Evolutionary conservation across 2,797 vertebrate genomes (phyloP), one percentile per base, ranked within the genome.

Genomic region (Rhynchonycteris naso): DNA sequence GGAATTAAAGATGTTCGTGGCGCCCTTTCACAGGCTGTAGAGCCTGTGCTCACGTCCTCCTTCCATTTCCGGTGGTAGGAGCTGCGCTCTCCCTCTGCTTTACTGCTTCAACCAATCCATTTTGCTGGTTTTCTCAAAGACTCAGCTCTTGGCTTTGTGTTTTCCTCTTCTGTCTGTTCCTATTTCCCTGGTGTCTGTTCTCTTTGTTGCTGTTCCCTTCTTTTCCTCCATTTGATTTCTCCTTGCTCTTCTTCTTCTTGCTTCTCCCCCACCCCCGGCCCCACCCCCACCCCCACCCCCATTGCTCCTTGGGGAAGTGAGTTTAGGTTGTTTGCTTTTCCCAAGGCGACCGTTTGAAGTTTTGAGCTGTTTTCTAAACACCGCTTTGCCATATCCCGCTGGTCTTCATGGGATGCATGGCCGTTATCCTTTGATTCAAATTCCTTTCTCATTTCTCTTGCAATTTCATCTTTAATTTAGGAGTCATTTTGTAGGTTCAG

Each of bases 401-500:
- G 7, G 35, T 47, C 63, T 35, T 30, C 50, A 19, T 5, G 30
- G 3, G 74, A 18, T 43, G 10, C 3, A 1, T 75, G 16, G 63
- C 30, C 47, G 14, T 22, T 8, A 2, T 33, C 58, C 50, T 54
- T 66, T n/a, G 30, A 3, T 66, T 58, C 38, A 16, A 52, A 66
- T 66, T 85, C 6, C 38, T 50, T 86, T 52, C 50, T 76, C 19
- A 16, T 63, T 88, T 52, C 56, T 18, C 83, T 33, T 71, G n/a
- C 65, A 63, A 93, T 65, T 83, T 58, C 56, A 52, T 91, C 65
- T 91, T 72, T 68, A 76, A 65, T 87, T 83, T 76, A 65, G 33
- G 83, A 93, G 58, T 72, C 83, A 63, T 82, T 54, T 54, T 43
- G 75, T 28, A 50, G 82, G 5, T 26, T 88, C 69, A 33, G 58